Evolutionary conservation across 2,113 vertebrate genomes (phyloP), one percentile per base, ranked within the genome.

Genomic region (Nycticebus coucang): DNA sequence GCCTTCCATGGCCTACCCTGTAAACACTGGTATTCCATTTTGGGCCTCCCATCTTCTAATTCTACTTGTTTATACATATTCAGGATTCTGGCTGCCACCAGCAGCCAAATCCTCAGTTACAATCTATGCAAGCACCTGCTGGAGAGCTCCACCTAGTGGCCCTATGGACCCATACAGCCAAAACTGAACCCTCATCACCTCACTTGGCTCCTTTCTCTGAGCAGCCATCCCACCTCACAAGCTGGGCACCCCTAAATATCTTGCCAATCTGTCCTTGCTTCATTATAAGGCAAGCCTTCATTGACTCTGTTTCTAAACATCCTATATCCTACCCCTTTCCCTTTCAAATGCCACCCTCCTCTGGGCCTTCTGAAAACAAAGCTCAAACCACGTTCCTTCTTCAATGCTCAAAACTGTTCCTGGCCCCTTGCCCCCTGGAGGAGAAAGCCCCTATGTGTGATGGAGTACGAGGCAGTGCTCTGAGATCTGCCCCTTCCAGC

Each of bases 81-180:
- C 14, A 18, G 12, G 41, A 22, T 13, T 41, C 62, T 4, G 37
- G 64, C 22, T 26, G 13, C 35, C 13, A 0, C 17, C 64, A 8
- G 14, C 7, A 0, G 12, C 53, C 12, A 0, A 3, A n/a, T 7
- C 30, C 1, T n/a, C 12, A 10, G 1, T 7, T 10, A 26, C 7
- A 3, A 6, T 9, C 35, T 2, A 30, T 8, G 33, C 37, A 15
- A 72, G 55, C 37, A 24, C 9, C 87, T 68, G 9, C 14, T n/a
- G 22, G n/a, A 92, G 72, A 24, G 86, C 57, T 10, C 96, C 96
- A 93, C 74, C 93, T 94, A 88, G 91, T 66, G 95, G 95, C 18
- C 68, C 72, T 21, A 15, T 14, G 66, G 87, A 89, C 35, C 26
- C 19, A 15, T 0, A 0, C 0, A 17, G 37, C 22, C 74, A 13